phyloP scores from a whole-genome alignment of 2,797 vertebrate species.

The Salarias fasciatus region DNA sequence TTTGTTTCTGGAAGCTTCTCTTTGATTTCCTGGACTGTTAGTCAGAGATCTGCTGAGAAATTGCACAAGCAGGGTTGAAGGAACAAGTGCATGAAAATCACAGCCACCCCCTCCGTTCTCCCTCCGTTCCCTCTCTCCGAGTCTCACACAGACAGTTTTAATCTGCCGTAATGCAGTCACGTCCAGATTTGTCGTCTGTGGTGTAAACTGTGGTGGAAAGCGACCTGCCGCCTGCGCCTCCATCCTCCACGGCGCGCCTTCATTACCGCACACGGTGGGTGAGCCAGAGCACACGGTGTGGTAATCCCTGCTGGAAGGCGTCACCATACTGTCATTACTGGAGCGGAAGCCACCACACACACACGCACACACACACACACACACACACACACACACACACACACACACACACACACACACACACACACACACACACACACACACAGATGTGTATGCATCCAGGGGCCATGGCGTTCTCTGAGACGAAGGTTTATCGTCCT shows the following conservation, averaged over 20 bases:
- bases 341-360: too few species aligned
- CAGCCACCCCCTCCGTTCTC: too few species aligned
- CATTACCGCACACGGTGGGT: slow-evolving; percentile 69
- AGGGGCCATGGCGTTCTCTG: too few species aligned
- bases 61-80: too few species aligned
- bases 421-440: slow-evolving; percentile 8
- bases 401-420: slow-evolving; percentile 10
- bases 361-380: slow-evolving; percentile 23
- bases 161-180: slow-evolving; percentile 64
- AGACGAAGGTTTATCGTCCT: too few species aligned
- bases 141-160: slow-evolving; percentile 54
- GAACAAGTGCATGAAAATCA: too few species aligned
- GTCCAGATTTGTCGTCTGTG: slow-evolving; percentile 56
- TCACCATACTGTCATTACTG: too few species aligned
- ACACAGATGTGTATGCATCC: slow-evolving; percentile 1
- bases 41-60: too few species aligned
- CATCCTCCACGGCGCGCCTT: slow-evolving; percentile 53
- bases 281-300: slow-evolving; percentile 50
- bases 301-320: slow-evolving; percentile 73
- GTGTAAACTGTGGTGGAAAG: slow-evolving; percentile 52
- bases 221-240: slow-evolving; percentile 33
- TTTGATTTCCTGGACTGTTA: too few species aligned
- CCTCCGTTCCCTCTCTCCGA: background rate
- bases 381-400: background rate
- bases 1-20: too few species aligned